Evolutionary conservation across 2,888 invertebrate species (phyloP).

Genomic region (Zelleria hepariella): DNA sequence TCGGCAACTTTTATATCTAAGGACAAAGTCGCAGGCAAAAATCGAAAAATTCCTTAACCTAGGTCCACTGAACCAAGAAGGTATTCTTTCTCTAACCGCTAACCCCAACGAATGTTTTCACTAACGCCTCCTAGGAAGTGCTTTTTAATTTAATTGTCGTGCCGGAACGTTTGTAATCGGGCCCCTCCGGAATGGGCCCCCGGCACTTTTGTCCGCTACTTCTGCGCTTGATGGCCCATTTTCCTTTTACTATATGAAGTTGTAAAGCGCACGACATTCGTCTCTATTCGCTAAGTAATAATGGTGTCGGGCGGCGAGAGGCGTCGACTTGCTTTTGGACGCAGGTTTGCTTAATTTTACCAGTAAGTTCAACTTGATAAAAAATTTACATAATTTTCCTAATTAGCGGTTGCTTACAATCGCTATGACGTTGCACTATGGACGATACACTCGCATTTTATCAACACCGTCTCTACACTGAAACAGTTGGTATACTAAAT

Average conservation of each 20-base stretch:
- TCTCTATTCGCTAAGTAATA: background rate
- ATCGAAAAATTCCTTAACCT: no score
- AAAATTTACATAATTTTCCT: no score
- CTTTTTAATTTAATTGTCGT: constrained; percentile 15
- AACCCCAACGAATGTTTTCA: constrained; percentile 12
- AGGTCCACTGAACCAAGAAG: no score
- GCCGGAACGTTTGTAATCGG: constrained; percentile 11
- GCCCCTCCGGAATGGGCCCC: background rate
- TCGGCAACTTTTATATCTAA: no score
- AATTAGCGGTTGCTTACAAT: no score
- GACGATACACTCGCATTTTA: no score
- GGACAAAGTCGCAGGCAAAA: no score
- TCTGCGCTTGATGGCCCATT: constrained; percentile 19
- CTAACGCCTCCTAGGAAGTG: constrained; percentile 8
- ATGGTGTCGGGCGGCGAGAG: background rate
- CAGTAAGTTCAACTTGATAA: no score
- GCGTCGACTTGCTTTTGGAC: background rate
- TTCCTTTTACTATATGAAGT: background rate
- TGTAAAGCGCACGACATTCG: background rate
- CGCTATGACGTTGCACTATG: no score
- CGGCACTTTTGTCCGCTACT: constrained; percentile 5
- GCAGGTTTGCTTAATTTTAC: background rate
- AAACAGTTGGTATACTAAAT: background rate
- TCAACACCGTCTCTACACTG: background rate
- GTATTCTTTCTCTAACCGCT: no score